Evolutionary conservation across 92 coral and sea anemone species (phyloP), one percentile per base, ranked within the genome.

Genomic region (Parazoanthus swiftii): DNA sequence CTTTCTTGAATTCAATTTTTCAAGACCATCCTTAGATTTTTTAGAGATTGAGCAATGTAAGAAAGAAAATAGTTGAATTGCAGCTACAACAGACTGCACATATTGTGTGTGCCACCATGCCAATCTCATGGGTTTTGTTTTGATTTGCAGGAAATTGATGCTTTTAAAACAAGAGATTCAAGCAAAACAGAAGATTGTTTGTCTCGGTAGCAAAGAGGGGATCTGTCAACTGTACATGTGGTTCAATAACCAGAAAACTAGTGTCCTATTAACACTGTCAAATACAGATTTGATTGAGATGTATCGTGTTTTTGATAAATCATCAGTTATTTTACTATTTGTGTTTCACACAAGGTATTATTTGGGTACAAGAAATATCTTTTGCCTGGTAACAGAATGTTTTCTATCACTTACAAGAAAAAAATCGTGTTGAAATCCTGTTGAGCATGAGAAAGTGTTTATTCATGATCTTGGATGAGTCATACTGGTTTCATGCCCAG

Each of bases 151-250:
- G 71, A 65, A 65, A 65, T 65, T 65, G 71, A 65, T 65, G 71
- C 71, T 65, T 65, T 65, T 65, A 65, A 65, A 65, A 65, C 71
- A 65, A 65, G 71, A 65, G 71, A 65, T 65, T 65, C 71, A 65
- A 65, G 71, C 71, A 65, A 65, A 65, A 65, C 71, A 65, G 71
- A 65, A 65, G 71, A 65, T 65, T 65, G 71, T 65, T 65, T 65
- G 71, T 65, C 71, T 65, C 71, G 71, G 71, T 65, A 65, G 71
- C 71, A 65, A 65, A 65, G 71, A 65, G 71, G 71, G 71, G 71
- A 65, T 65, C 71, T 65, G 71, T 65, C 71, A 65, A 65, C 71
- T 65, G 71, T 65, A 65, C 71, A 65, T 65, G 71, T 65, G 71
- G 71, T 65, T 65, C 71, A 65, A 65, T 65, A 65, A 65, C 71